Percentiles rank a stretch among this genome's conserved stretches.
phyloP scores from a whole-genome alignment of 2,113 vertebrate genomes.

The Seriola aureovittata region DNA sequence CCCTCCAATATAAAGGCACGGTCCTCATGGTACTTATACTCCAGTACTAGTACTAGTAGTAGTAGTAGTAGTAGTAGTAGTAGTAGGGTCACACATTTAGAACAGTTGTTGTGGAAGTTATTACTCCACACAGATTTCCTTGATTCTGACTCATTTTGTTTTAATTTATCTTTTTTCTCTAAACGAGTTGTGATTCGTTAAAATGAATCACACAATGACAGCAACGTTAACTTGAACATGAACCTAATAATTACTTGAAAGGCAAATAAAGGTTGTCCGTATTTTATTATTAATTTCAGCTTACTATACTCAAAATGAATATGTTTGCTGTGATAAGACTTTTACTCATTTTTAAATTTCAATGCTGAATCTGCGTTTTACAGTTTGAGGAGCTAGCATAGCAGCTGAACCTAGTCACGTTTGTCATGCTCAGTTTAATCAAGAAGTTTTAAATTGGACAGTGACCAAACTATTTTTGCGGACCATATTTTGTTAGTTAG shows the following conservation, averaged over 20 bases:
- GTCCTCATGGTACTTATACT: conserved; percentile 2
- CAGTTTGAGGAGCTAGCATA: not conserved
- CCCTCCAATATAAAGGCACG: conserved; percentile 7
- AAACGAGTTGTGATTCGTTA: not conserved
- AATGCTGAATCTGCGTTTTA: not conserved
- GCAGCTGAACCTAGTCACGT: not conserved
- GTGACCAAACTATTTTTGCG: not conserved
- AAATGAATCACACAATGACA: not conserved
- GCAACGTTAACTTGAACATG: not conserved
- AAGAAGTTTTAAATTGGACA: not conserved
- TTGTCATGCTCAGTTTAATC: not conserved
- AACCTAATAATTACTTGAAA: not conserved
- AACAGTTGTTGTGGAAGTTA: not conserved
- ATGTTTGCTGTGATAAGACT: not conserved
- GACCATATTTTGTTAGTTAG: not conserved
- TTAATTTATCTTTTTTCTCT: not conserved
- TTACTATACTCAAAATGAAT: not conserved
- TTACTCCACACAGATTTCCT: not conserved
- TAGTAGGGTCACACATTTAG: not conserved
- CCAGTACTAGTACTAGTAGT: not conserved
- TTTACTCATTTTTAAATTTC: too few relatives aligned
- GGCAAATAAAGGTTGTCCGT: not conserved
- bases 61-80: too few relatives aligned
- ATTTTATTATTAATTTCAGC: not conserved
- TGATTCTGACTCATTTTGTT: not conserved